These are phyloP conservation scores for Ara ararauna DNA, from an alignment of 2,797 vertebrate genomes.

Conservation along the genomic window DNA sequence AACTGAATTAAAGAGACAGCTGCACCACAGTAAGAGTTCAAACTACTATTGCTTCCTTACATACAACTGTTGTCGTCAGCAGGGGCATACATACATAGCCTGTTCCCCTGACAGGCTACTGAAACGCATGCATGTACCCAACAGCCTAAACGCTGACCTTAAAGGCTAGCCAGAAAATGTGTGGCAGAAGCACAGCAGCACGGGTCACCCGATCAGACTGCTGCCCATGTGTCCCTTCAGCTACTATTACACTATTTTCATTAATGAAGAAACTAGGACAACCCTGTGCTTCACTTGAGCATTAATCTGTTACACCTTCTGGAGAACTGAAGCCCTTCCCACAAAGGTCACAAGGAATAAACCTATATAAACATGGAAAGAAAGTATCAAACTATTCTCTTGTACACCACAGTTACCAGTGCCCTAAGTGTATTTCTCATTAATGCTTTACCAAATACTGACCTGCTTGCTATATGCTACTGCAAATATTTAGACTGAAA, in stretches of 20 bases:
- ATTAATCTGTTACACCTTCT: neutral
- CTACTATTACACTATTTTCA: neutral
- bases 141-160: neutral
- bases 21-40: neutral
- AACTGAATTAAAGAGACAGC: neutral
- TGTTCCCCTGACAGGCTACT: neutral
- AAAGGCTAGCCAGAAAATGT: neutral
- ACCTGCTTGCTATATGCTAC: neutral
- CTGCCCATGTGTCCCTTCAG: neutral
- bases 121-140: neutral
- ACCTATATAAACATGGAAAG: neutral
- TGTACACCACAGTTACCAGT: neutral
- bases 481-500: conserved; percentile 14
- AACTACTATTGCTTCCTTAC: neutral
- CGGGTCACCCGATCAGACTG: neutral
- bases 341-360: neutral
- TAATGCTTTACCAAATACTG: neutral
- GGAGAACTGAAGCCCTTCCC: neutral
- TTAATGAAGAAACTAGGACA: conserved; percentile 13
- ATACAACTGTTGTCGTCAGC: neutral
- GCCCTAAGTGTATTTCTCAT: neutral
- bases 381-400: neutral
- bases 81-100: neutral
- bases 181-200: neutral
- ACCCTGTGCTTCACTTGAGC: neutral